These are phyloP conservation scores for Andrena chrysosceles DNA, from an alignment of 2,888 invertebrate species.

Conservation along the genomic window DNA sequence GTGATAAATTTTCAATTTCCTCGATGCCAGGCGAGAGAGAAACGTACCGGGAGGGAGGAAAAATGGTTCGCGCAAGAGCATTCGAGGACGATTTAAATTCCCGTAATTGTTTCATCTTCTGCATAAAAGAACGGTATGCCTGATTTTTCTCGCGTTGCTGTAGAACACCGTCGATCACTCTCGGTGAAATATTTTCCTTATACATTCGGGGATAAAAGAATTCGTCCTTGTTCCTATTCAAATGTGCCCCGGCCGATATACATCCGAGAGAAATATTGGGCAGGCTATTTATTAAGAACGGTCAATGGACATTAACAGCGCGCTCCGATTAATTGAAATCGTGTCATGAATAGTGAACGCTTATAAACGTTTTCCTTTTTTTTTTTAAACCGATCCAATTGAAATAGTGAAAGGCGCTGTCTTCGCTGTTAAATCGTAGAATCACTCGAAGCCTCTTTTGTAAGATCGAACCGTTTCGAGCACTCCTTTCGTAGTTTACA, in stretches of 20 bases:
- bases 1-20: constrained; percentile 62
- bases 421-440: constrained; percentile 15
- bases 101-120: constrained; percentile 36
- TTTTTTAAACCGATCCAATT: constrained; percentile 14
- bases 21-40: constrained; percentile 16
- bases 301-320: constrained; percentile 29
- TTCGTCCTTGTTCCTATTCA: constrained; percentile 13
- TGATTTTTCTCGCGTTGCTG: neutral
- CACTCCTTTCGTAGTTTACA: neutral
- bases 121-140: neutral
- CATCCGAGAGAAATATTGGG: constrained; percentile 13
- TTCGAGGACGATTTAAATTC: constrained; percentile 11
- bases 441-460: constrained; percentile 24
- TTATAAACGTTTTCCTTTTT: neutral
- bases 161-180: neutral
- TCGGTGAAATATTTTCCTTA: neutral
- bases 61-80: neutral
- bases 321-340: constrained; percentile 39
- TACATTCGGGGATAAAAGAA: constrained; percentile 5
- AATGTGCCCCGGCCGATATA: constrained; percentile 3
- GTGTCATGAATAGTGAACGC: constrained; percentile 20
- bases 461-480: constrained; percentile 21
- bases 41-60: neutral
- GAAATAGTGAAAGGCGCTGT: constrained; percentile 25
- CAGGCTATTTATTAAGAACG: constrained; percentile 36